Evolutionary conservation across 1,140 invertebrate species (phyloP), one percentile per base, ranked within the genome.

Genomic region (Drosophila pseudoananassae): DNA sequence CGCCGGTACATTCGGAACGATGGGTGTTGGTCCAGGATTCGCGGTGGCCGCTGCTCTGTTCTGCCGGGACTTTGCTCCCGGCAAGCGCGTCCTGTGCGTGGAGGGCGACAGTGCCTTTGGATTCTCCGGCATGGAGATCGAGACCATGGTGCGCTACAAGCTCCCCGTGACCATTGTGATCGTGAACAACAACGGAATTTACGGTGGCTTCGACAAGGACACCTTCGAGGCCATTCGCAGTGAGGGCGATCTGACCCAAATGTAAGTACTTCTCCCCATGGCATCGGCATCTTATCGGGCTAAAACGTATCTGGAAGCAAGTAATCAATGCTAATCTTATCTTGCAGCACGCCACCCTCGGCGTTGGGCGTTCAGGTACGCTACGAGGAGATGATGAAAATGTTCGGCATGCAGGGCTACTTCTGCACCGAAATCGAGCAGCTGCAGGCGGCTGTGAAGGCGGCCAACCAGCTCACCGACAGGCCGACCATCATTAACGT

Each of bases 71-170:
- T 92, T 96, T 92, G 94, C 94, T 12, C 96, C 97, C 0, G 92
- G 93, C 1, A 98, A 98, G 90, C 93, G 95, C 80, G 97, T 99
- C 0, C 93, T 99, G 36, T 96, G 95, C 77, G 95, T 98, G 0
- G 96, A 98, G 93, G 98, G 98, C 1, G 98, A 99, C 91, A 98
- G 97, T 59, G 98, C 98, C 7, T 99, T 99, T 93, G 98, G 98
- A 3, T 99, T 99, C 92, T 98, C 97, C 58, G 98, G 97, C 53
- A 98, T 99, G 98, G 98, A 99, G 93, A 94, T 99, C 20, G 98
- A 99, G 93, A 99, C 98, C 0, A 97, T 98, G 94, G 96, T 96
- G 82, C 96, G 98, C 64, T 99, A 99, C 92, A 96, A 97, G 71
- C 93, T 99, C 54, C 98, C 98, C 1, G 94, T 99, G 31, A 95